A percentile compares a stretch with the other conserved stretches of the same genome.
Evolutionary conservation across 2,797 vertebrate species (phyloP).

Genomic region (Trematomus bernacchii): DNA sequence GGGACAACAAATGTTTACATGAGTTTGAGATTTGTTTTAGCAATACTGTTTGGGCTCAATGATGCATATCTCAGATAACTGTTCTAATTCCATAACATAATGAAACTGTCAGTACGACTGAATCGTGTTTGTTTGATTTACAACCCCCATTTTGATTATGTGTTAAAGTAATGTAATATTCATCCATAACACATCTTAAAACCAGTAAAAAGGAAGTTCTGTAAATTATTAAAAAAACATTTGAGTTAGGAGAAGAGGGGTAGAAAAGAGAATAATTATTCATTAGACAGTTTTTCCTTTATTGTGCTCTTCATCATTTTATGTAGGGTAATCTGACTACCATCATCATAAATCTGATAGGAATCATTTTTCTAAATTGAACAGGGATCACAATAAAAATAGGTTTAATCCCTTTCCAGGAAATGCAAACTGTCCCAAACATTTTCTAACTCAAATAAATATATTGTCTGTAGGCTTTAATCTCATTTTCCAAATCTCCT

Average conservation of each 20-base stretch:
- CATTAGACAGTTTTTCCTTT: neutral
- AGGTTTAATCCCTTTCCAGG: neutral
- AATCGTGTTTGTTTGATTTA: neutral
- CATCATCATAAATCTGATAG: neutral
- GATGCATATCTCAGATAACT: neutral
- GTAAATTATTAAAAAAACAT: neutral
- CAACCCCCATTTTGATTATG: neutral
- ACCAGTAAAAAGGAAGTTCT: neutral
- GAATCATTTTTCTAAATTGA: neutral
- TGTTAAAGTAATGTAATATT: neutral
- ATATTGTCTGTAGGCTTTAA: conserved; percentile 1
- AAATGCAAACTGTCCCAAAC: neutral
- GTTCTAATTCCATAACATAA: neutral
- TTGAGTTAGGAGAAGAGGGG: neutral
- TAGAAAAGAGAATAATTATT: neutral
- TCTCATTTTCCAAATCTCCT: neutral
- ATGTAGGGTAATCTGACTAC: neutral
- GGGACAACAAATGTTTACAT: too few species aligned
- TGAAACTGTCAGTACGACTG: neutral
- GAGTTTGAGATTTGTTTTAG: too few species aligned
- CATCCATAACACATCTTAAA: neutral
- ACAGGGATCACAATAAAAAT: neutral
- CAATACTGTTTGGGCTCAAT: too few species aligned
- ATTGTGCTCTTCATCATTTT: neutral
- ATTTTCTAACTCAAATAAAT: neutral